Percentiles rank a stretch among this genome's conserved stretches.
Evolutionary conservation across 1,140 invertebrate genomes (phyloP).

Genomic region (Aphaenogaster ashmeadi): DNA sequence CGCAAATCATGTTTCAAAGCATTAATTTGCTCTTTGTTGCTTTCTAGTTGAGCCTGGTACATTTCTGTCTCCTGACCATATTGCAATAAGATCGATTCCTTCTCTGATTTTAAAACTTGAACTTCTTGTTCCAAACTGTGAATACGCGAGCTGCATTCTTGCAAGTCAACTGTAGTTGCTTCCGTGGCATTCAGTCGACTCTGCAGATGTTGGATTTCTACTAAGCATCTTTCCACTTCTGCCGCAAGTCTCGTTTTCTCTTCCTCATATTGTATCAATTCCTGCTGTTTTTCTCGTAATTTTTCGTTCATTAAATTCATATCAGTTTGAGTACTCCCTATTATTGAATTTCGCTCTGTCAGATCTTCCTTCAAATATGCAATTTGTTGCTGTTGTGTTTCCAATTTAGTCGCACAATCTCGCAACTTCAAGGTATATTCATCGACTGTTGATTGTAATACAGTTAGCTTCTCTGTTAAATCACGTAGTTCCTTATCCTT

Average conservation of each 20-base stretch:
- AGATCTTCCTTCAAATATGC: constrained; percentile 68
- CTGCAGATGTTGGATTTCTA: constrained; percentile 72
- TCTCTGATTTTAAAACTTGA: constrained; percentile 62
- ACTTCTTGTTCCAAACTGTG: constrained; percentile 81
- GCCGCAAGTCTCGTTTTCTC: constrained; percentile 67
- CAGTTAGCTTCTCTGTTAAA: constrained; percentile 16
- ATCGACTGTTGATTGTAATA: constrained; percentile 25
- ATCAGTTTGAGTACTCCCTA: constrained; percentile 64
- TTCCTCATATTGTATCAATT: constrained; percentile 63
- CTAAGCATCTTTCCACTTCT: constrained; percentile 73
- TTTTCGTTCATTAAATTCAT: constrained; percentile 62
- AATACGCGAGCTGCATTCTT: constrained; percentile 66
- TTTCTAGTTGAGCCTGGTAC: constrained; percentile 22
- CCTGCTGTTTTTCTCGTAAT: constrained; percentile 57
- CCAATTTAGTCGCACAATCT: constrained; percentile 6
- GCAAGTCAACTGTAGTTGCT: constrained; percentile 14
- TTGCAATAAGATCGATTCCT: constrained; percentile 65
- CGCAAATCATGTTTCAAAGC: constrained; percentile 35
- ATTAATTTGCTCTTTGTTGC: constrained; percentile 4
- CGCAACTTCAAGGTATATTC: constrained; percentile 6
- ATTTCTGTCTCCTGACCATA: constrained; percentile 44
- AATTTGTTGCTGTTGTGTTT: constrained; percentile 54
- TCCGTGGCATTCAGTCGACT: constrained; percentile 69
- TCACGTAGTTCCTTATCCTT: constrained; percentile 62
- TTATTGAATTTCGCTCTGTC: constrained; percentile 70